These are phyloP conservation scores for Acanthosepion lycidas DNA, from an alignment of 2,888 invertebrate species.

Conservation along the genomic window DNA sequence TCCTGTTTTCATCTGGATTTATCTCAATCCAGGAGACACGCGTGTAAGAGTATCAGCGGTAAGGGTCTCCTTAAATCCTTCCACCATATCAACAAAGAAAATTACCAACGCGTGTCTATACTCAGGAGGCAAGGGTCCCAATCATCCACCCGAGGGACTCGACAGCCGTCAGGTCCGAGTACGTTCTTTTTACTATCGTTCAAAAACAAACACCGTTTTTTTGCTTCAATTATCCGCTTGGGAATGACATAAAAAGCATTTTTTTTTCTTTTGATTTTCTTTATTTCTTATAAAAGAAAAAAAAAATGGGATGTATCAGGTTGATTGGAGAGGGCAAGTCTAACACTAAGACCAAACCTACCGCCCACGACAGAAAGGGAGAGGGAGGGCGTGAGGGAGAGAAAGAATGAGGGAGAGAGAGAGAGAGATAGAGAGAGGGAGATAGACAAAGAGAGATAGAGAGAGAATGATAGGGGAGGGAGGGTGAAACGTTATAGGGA, in stretches of 20 bases:
- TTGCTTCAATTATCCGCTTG: not conserved
- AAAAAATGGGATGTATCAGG: not conserved
- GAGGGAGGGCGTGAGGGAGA: too few species aligned
- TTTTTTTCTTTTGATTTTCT: not conserved
- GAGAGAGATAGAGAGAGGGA: too few species aligned
- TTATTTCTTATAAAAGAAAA: not conserved
- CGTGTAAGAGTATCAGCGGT: not conserved
- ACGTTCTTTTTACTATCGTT: conserved; percentile 10
- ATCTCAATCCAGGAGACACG: not conserved
- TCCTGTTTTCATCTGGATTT: not conserved
- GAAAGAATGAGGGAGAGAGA: too few species aligned
- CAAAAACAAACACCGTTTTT: not conserved
- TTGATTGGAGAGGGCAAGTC: not conserved
- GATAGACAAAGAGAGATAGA: too few species aligned
- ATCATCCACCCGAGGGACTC: not conserved
- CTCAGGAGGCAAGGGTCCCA: not conserved
- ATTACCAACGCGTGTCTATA: conserved; percentile 18
- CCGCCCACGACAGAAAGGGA: not conserved
- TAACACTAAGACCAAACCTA: not conserved
- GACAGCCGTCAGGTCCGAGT: conserved; percentile 13
- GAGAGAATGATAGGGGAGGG: too few species aligned
- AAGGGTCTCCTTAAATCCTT: not conserved
- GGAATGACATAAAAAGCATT: not conserved
- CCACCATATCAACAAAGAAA: not conserved
- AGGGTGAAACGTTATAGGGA: not conserved